Conservation (phyloP, 2,888 invertebrate genomes). For the Drepana falcataria region DNA sequence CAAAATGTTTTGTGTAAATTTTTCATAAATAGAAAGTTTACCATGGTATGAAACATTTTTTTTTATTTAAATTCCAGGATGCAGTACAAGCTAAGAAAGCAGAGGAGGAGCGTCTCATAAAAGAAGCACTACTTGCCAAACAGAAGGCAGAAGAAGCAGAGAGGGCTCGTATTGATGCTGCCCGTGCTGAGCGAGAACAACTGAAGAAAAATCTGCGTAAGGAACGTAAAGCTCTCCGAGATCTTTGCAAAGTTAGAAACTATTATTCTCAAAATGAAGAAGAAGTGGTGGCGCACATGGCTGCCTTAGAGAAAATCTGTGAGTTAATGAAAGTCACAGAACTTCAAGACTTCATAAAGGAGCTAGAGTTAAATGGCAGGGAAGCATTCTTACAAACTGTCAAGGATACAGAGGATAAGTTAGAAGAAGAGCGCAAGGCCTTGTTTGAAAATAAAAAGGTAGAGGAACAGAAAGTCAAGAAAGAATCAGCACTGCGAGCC, state of each 20-base stretch:
- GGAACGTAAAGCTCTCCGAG: constrained; percentile 89
- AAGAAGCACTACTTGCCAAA: constrained; percentile 85
- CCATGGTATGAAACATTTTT: neutral
- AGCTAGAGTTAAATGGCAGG: constrained; percentile 81
- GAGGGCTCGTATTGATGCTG: constrained; percentile 87
- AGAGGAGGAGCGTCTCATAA: constrained; percentile 87
- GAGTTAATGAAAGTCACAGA: constrained; percentile 86
- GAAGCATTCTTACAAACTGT: constrained; percentile 83
- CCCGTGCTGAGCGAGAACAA: constrained; percentile 91
- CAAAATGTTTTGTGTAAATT: no score
- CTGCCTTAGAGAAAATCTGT: constrained; percentile 94
- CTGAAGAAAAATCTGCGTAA: constrained; percentile 92
- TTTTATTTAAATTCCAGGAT: constrained; percentile 65
- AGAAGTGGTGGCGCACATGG: constrained; percentile 89
- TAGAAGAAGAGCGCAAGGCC: constrained; percentile 87
- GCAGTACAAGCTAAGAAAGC: constrained; percentile 89
- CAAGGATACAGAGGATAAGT: constrained; percentile 84
- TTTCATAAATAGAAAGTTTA: no score
- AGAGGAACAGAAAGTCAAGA: constrained; percentile 66
- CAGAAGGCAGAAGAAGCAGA: constrained; percentile 90
- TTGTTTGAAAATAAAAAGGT: constrained; percentile 72
- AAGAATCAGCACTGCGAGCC: constrained; percentile 59
- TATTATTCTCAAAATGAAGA: constrained; percentile 86
- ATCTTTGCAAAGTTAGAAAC: constrained; percentile 88
- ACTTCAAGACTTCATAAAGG: constrained; percentile 86